Base-by-base conservation (phyloP, 2,888 invertebrate genomes). In the Oxyscelio sp. region DNA sequence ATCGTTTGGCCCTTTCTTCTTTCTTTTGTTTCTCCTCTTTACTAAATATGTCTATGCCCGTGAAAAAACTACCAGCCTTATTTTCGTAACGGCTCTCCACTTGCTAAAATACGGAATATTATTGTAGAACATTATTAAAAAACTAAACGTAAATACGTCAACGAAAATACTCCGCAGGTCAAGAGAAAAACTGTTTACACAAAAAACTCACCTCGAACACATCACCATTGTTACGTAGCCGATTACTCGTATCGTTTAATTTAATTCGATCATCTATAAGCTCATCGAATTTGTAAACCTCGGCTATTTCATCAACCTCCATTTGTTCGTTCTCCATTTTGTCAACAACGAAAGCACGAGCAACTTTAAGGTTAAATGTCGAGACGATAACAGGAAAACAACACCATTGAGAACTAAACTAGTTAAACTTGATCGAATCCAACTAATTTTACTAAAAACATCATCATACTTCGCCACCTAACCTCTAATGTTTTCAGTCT, bases 1-100 rank as follows among this genome's bases (percentile, higher is more conserved):
- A 96, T 50, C 96, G 94, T 87, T 95, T 95, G 0, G 96, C 96
- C 87, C 96, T 92, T 86, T 95, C 95, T 87, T 95, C 94, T 83
- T 95, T 94, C 89, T 95, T 96, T 34, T 94, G 92, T 87, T 95
- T 94, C 77, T 95, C 95, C 87, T 95, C 94, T 84, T 94, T 93
- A 63, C 94, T 94, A 63, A 95, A 95, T 77, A 95, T 94, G 86
- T 95, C 94, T 21, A 95, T 93, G 13, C 95, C 95, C 0, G 95
- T 95, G 13, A 94, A 91, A 86, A 95, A 95, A 15, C 92, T 92
- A 21, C 93, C 94, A 59, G 91, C 92, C 66, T 92, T 91, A 85
- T 94, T 94, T 78, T 92, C 91, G 68, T 88, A 88, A 4, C 86
- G 87, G 52, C 17, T 85, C 19, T 90, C 90, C 6, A 74, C 80